phyloP scores from a whole-genome alignment of 2,888 invertebrate species.

The Cheilosia scutellata region DNA sequence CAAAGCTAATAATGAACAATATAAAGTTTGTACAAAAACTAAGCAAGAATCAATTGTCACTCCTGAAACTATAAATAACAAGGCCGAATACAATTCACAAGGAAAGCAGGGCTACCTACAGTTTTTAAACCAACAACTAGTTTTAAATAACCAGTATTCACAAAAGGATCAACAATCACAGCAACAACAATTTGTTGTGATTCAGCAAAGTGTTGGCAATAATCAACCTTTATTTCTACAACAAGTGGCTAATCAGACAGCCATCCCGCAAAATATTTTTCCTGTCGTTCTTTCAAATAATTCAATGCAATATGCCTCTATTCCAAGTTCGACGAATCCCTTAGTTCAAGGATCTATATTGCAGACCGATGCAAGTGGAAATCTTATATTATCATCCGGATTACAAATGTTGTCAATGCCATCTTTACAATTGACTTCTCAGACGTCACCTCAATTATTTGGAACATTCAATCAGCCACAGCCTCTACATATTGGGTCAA shows the following conservation, averaged over 20 bases:
- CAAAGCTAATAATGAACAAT: slow-evolving; percentile 30
- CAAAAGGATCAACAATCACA: slow-evolving; percentile 77
- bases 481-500: slow-evolving; percentile 85
- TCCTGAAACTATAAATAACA: slow-evolving; percentile 51
- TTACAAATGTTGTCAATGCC: slow-evolving; percentile 86
- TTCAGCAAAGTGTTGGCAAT: slow-evolving; percentile 83
- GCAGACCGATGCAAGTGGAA: slow-evolving; percentile 87
- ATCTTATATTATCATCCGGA: slow-evolving; percentile 86
- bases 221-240: slow-evolving; percentile 89
- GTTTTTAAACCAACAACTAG: slow-evolving; percentile 40
- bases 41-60: slow-evolving; percentile 60
- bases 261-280: slow-evolving; percentile 83
- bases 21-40: slow-evolving; percentile 36
- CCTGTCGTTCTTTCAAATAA: slow-evolving; percentile 84
- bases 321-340: slow-evolving; percentile 86
- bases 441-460: slow-evolving; percentile 85
- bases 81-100: background rate
- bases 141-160: slow-evolving; percentile 43
- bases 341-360: slow-evolving; percentile 87
- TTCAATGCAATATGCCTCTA: slow-evolving; percentile 90
- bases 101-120: slow-evolving; percentile 30
- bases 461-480: slow-evolving; percentile 87
- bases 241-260: slow-evolving; percentile 85
- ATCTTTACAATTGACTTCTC: slow-evolving; percentile 84
- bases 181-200: slow-evolving; percentile 78